Evolutionary conservation across 2,888 invertebrate species (phyloP).

Genomic region (Monoplex corrugatus): DNA sequence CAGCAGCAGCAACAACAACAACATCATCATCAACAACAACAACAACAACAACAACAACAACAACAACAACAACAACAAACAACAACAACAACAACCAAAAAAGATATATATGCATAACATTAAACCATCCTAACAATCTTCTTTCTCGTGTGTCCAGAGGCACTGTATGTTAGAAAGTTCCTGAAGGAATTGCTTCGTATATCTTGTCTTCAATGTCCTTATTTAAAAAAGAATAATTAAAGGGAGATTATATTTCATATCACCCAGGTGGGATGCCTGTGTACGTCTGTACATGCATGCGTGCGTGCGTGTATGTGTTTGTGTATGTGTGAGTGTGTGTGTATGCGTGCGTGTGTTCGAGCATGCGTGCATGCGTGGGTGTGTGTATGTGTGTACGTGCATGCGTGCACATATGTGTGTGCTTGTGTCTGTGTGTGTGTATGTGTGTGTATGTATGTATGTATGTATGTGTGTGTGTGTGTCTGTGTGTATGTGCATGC

Average conservation of each 20-base stretch:
- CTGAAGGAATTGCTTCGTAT: too few relatives aligned
- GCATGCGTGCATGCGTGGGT: constrained; percentile 4
- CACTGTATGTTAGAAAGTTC: too few relatives aligned
- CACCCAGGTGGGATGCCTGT: too few relatives aligned
- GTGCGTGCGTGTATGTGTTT: background rate
- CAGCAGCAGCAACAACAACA: constrained; percentile 34
- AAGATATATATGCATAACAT: too few relatives aligned
- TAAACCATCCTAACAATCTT: too few relatives aligned
- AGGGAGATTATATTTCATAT: too few relatives aligned
- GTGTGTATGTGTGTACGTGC: background rate
- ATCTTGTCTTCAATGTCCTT: too few relatives aligned
- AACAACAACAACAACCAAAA: too few relatives aligned
- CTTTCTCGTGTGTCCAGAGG: too few relatives aligned
- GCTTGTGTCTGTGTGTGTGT: background rate
- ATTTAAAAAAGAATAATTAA: too few relatives aligned
- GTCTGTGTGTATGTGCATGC: constrained; percentile 6
- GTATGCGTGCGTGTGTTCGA: background rate
- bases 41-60: constrained; percentile 30
- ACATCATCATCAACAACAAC: background rate
- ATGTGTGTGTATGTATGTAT: background rate
- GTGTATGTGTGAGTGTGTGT: background rate
- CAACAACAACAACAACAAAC: too few relatives aligned
- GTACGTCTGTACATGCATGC: too few relatives aligned
- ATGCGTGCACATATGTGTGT: background rate
- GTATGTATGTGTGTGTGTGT: background rate